Base-by-base conservation (phyloP, 2,113 vertebrate species). In the Ancistrus triradiatus region DNA sequence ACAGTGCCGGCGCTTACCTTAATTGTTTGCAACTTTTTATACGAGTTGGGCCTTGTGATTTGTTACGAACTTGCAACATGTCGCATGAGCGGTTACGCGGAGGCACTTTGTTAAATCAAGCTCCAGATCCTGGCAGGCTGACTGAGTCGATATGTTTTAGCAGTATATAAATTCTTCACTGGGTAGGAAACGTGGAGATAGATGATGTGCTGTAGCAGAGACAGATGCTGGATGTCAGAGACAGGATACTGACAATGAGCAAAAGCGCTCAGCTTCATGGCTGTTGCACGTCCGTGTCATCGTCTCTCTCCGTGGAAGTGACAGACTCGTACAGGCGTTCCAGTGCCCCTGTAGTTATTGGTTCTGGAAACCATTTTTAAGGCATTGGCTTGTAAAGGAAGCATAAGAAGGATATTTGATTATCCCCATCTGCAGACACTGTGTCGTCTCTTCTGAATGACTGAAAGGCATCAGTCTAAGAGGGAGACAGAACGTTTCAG, bases 211-310 rank as follows among this genome's bases (percentile, higher is more conserved):
- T 64, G 37, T 60, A 59, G 27, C 43, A 64, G 75, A 66, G 71
- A 78, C 85, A 87, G 83, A 81, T 86, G 85, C 74, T 81, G 59
- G 69, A 70, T 86, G 85, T 85, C 84, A 84, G 37, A 58, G 74
- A 62, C 84, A 86, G 83, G 84, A 87, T 77, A 68, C 78, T 68
- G 66, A 73, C 70, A 66, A 73, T 66, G 68, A 78, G 70, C 79
- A 70, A 75, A 86, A 72, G 84, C 77, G 78, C 82, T 60, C 69
- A 77, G 69, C 80, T 83, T 79, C 71, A 75, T 80, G 75, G 69
- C 70, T 63, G 44, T 61, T 50, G 70, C 52, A 63, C 67, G 62
- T 70, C 74, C 56, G 65, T 56, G 33, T 33, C 43, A 37, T 53
- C 19, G 24, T 53, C 59, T 63, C 55, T 31, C 43, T 63, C 25